Evolutionary conservation across 1,140 invertebrate species (phyloP).

Genomic region (Rhagoletis pomonella): DNA sequence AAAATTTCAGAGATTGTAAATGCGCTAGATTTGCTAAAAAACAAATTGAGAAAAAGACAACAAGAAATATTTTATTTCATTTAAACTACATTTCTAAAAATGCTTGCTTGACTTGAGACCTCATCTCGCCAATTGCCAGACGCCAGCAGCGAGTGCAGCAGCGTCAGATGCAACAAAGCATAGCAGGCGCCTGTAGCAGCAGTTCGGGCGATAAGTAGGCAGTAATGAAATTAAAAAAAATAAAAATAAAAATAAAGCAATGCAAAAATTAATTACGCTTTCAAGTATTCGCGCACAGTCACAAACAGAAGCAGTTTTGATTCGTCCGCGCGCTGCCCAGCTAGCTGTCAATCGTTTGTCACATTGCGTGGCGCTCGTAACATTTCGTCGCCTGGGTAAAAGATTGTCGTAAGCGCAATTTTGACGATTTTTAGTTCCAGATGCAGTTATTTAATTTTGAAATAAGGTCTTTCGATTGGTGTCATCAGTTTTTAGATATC

Average conservation of each 20-base stretch:
- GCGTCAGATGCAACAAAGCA: neutral
- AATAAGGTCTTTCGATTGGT: too few species aligned
- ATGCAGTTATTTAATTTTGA: too few species aligned
- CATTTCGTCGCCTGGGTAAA: neutral
- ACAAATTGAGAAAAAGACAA: neutral
- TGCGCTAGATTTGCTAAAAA: conserved; percentile 15
- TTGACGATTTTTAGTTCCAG: too few species aligned
- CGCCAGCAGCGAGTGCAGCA: neutral
- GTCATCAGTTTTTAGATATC: too few species aligned
- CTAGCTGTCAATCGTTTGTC: conserved; percentile 20
- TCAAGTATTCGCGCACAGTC: conserved; percentile 1
- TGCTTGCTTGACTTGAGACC: neutral
- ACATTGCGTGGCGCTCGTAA: neutral
- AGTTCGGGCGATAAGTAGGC: neutral
- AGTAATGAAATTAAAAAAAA: conserved; percentile 21
- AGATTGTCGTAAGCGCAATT: too few species aligned
- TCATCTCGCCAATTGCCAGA: neutral
- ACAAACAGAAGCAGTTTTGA: neutral
- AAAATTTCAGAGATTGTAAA: neutral
- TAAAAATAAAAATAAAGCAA: neutral
- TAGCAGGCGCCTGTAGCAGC: neutral
- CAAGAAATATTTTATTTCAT: too few species aligned
- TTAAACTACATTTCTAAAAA: neutral
- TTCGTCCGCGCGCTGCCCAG: neutral
- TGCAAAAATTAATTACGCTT: conserved; percentile 40